These are phyloP conservation scores for Myathropa florea DNA, from an alignment of 2,888 invertebrate species.

Conservation along the genomic window DNA sequence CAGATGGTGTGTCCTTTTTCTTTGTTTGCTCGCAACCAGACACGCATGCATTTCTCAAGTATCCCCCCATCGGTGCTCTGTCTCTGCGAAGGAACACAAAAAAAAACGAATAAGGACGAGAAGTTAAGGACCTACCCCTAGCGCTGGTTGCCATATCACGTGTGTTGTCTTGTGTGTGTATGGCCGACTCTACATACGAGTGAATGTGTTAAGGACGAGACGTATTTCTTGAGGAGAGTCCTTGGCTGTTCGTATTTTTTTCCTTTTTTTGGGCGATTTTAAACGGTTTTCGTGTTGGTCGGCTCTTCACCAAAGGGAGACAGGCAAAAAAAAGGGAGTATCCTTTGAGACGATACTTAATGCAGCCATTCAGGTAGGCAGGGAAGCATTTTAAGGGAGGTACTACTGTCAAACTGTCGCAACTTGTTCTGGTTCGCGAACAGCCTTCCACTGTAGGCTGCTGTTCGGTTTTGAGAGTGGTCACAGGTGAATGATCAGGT, in stretches of 20 bases:
- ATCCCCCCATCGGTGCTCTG: slow-evolving; percentile 4
- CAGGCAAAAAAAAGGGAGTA: neutral
- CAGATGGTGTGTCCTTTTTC: neutral
- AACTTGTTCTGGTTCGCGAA: neutral
- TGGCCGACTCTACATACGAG: neutral
- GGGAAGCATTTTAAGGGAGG: neutral
- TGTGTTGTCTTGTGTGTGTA: neutral
- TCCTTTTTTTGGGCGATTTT: slow-evolving; percentile 6
- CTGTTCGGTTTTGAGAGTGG: neutral
- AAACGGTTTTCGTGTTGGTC: slow-evolving; percentile 47
- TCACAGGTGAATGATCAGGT: neutral
- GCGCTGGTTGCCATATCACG: neutral
- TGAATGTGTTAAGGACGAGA: neutral
- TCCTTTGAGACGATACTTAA: neutral
- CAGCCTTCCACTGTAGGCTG: neutral
- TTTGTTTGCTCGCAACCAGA: slow-evolving; percentile 15
- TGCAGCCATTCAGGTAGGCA: neutral
- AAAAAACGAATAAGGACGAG: slow-evolving; percentile 20
- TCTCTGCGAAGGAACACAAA: neutral
- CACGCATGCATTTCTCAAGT: slow-evolving; percentile 42
- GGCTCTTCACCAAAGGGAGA: slow-evolving; percentile 1
- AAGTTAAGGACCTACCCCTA: slow-evolving; percentile 40
- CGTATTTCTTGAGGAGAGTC: slow-evolving; percentile 25
- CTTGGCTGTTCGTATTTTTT: slow-evolving; percentile 7
- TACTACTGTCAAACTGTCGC: neutral